Conservation (phyloP, 2,113 vertebrate genomes). For the Podarcis raffonei region DNA sequence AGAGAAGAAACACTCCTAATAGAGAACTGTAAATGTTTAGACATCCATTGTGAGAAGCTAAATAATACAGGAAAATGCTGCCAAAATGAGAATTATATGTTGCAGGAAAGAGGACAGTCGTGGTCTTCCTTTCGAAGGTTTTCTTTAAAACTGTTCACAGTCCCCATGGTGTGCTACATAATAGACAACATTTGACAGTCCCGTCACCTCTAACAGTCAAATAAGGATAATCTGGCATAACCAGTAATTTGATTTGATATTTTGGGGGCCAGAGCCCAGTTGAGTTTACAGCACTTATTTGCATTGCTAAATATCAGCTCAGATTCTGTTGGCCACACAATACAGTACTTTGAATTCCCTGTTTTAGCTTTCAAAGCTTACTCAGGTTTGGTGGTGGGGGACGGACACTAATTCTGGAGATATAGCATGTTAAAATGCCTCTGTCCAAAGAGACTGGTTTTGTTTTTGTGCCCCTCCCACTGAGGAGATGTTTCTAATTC, state of each 20-base stretch:
- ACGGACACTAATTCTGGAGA: constrained; percentile 20
- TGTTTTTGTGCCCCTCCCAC: no score
- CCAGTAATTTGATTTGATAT: constrained; percentile 63
- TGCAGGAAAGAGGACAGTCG: constrained; percentile 34
- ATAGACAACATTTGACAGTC: constrained; percentile 40
- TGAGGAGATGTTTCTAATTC: constrained; percentile 23
- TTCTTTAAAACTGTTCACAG: constrained; percentile 64
- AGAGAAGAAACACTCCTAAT: constrained; percentile 72
- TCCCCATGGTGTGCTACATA: constrained; percentile 12
- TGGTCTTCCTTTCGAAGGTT: constrained; percentile 41
- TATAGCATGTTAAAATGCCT: constrained; percentile 41
- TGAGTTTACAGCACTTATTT: constrained; percentile 66
- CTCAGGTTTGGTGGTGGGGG: not conserved
- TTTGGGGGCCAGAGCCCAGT: constrained; percentile 59
- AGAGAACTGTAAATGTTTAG: constrained; percentile 81
- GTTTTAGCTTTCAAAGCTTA: constrained; percentile 64
- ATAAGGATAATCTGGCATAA: constrained; percentile 49
- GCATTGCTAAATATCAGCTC: constrained; percentile 46
- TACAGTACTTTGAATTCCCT: constrained; percentile 52
- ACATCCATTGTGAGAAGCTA: constrained; percentile 75
- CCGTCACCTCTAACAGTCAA: constrained; percentile 56
- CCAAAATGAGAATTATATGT: constrained; percentile 64
- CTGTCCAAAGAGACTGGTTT: constrained; percentile 45
- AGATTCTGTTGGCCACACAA: constrained; percentile 27
- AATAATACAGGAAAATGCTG: constrained; percentile 74